Evolutionary conservation across 1,140 invertebrate genomes (phyloP).

Genomic region (Drosophila sechellia): DNA sequence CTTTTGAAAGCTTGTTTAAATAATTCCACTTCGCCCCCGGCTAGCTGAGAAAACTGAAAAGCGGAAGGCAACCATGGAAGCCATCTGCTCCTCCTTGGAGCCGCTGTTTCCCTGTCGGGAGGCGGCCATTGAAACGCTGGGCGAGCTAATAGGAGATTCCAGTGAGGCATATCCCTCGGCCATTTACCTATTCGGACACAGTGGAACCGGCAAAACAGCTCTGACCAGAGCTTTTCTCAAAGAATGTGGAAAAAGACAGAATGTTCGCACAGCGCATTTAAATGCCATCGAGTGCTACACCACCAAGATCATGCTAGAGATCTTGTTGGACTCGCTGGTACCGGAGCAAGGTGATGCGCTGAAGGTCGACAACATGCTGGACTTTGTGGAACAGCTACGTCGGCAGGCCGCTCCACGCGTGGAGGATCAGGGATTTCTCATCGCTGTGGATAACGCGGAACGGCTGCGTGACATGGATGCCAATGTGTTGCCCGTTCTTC

Average conservation of each 20-base stretch:
- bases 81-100: slow-evolving; percentile 49
- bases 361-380: slow-evolving; percentile 90
- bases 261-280: slow-evolving; percentile 88
- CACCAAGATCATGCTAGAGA: slow-evolving; percentile 91
- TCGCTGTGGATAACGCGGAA: slow-evolving; percentile 92
- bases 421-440: slow-evolving; percentile 68
- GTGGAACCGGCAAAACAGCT: slow-evolving; percentile 92
- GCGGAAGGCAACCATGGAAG: slow-evolving; percentile 40
- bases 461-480: slow-evolving; percentile 89
- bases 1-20: no score
- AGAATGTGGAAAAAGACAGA: slow-evolving; percentile 83
- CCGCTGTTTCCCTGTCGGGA: slow-evolving; percentile 86
- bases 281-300: slow-evolving; percentile 93
- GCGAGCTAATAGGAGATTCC: slow-evolving; percentile 86
- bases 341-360: slow-evolving; percentile 14
- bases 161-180: slow-evolving; percentile 87
- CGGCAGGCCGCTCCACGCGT: slow-evolving; percentile 10
- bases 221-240: slow-evolving; percentile 87
- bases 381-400: slow-evolving; percentile 88
- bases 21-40: no score
- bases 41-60: no score
- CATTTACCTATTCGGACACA: slow-evolving; percentile 91
- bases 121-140: slow-evolving; percentile 86
- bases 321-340: slow-evolving; percentile 88
- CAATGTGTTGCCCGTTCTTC: slow-evolving; percentile 89